These are phyloP conservation scores for Chiloscyllium punctatum DNA, from an alignment of 2,797 vertebrate species.

Conservation along the genomic window DNA sequence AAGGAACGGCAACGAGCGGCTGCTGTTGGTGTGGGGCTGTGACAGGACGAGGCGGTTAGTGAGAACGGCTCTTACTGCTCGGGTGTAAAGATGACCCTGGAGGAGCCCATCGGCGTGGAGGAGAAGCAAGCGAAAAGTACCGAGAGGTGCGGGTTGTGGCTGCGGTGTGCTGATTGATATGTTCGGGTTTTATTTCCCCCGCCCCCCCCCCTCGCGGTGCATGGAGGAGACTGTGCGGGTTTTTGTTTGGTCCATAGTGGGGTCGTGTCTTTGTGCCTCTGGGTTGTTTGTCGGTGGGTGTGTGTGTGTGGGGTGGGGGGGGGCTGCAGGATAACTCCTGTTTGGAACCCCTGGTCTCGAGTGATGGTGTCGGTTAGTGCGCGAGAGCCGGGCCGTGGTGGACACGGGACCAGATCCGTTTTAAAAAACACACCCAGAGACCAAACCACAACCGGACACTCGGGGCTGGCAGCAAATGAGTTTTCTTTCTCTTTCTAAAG, in stretches of 20 bases:
- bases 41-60: too few species aligned
- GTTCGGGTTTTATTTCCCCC: too few species aligned
- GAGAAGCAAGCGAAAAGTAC: slow-evolving; percentile 66
- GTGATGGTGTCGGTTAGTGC: slow-evolving; percentile 13
- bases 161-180: too few species aligned
- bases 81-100: slow-evolving; percentile 76
- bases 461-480: not conserved
- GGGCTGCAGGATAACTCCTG: not conserved
- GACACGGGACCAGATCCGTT: not conserved
- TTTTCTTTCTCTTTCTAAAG: not conserved
- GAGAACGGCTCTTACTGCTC: too few species aligned
- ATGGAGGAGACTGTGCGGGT: not conserved
- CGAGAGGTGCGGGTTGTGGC: slow-evolving; percentile 63
- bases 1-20: not conserved
- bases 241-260: not conserved
- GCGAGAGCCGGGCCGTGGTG: not conserved
- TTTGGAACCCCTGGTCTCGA: slow-evolving; percentile 20
- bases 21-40: too few species aligned
- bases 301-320: too few species aligned
- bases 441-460: not conserved
- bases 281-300: too few species aligned
- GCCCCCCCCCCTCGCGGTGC: not conserved
- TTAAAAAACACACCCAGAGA: not conserved
- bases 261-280: too few species aligned
- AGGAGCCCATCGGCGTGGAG: slow-evolving; percentile 73